phyloP scores from a whole-genome alignment of 2,888 invertebrate genomes.

The Steinernema hermaphroditum region DNA sequence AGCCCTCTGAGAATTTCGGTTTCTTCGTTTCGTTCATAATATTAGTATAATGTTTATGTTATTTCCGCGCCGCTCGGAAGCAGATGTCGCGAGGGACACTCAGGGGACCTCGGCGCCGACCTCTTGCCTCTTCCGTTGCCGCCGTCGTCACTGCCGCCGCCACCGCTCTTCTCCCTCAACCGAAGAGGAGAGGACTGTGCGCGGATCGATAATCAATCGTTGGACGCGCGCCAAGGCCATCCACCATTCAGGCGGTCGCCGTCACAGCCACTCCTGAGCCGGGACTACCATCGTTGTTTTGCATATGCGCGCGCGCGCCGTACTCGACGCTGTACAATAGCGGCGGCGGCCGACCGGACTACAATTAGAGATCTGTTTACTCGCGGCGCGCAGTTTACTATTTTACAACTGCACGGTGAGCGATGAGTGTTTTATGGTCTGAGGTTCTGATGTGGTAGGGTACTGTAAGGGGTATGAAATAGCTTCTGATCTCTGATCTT shows the following conservation, averaged over 20 bases:
- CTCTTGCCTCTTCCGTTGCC: not conserved
- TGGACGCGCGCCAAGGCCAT: constrained; percentile 10
- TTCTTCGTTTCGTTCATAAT: not conserved
- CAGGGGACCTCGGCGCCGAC: not conserved
- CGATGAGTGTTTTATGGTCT: too few relatives aligned
- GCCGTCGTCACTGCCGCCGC: not conserved
- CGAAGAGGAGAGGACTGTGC: not conserved
- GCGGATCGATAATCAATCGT: constrained; percentile 24
- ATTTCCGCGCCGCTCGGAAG: not conserved
- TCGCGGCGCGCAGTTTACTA: too few relatives aligned
- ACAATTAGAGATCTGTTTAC: too few relatives aligned
- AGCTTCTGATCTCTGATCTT: too few relatives aligned
- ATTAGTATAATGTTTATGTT: not conserved
- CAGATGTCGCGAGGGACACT: constrained; percentile 10
- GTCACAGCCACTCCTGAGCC: not conserved
- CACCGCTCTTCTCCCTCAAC: constrained; percentile 8
- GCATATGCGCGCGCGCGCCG: constrained; percentile 11
- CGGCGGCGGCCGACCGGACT: not conserved
- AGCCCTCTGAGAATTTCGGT: too few relatives aligned
- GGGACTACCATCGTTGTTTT: not conserved
- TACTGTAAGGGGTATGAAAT: too few relatives aligned
- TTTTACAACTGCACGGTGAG: too few relatives aligned
- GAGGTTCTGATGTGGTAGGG: too few relatives aligned
- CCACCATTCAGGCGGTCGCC: not conserved
- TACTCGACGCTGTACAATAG: not conserved